Base-by-base conservation (phyloP, 2,797 vertebrate genomes). In the Lemur catta region DNA sequence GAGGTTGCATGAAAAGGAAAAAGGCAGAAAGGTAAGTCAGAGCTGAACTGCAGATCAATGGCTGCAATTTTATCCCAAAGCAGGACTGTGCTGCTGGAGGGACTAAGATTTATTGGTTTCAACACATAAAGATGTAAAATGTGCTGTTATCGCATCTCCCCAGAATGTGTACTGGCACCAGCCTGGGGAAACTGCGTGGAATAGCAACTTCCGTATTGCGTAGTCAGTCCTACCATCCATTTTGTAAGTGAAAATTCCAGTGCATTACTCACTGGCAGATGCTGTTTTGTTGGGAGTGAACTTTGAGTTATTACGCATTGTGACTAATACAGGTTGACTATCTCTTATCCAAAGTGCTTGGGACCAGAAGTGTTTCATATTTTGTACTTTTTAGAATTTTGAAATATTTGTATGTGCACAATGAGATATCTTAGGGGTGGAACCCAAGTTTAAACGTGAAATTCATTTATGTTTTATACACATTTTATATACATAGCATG, bases 51-150 rank as follows among this genome's bases (percentile, higher is more conserved):
- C 46, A 95, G 90, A 96, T 97, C 96, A 95, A 12, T 89, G 94
- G 52, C 52, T 92, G 87, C 81, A 96, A 89, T 97, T 97, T 95
- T 96, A 92, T 81, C 84, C 96, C 81, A 92, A 91, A 93, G 89
- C 89, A 87, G 92, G 84, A 11, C 79, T 96, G 94, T 93, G 96
- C 92, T 95, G 91, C 75, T 79, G 43, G 46, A 95, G 93, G 90
- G 88, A 94, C 84, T 95, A 91, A 94, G 96, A 96, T 96, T 94
- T 97, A 96, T 87, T 96, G 95, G 94, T 86, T 88, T 93, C 74
- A 86, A 65, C 95, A 94, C 76, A 91, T 80, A 52, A 97, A 96
- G 96, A 96, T 96, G 84, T 96, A 95, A 97, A 96, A 96, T 69
- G 86, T 80, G 71, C 91, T 85, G 93, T 96, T 95, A 96, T 91